Percentiles rank a stretch among this genome's conserved stretches.
These are phyloP conservation scores for Morpho deidamia DNA, from an alignment of 2,888 invertebrate genomes.

Conservation along the genomic window DNA sequence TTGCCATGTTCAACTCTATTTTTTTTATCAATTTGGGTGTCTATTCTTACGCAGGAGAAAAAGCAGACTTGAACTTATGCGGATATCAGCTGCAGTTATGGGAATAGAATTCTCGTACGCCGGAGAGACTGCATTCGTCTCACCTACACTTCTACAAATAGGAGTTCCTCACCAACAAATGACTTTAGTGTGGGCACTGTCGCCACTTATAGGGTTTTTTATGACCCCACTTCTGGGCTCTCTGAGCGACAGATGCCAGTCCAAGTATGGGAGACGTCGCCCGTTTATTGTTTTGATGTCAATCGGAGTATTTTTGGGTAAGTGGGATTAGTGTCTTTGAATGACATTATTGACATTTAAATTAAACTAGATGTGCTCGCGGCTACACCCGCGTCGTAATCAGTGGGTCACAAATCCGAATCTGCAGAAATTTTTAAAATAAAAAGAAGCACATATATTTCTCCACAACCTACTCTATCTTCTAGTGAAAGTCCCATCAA, in stretches of 20 bases:
- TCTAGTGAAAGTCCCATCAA: too few relatives aligned
- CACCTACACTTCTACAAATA: constrained; percentile 94
- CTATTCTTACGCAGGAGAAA: constrained; percentile 79
- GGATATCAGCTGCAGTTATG: constrained; percentile 96
- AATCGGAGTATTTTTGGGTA: constrained; percentile 92
- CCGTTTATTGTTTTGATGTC: constrained; percentile 95
- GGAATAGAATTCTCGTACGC: constrained; percentile 99
- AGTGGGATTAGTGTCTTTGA: constrained; percentile 25
- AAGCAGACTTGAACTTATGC: constrained; percentile 87
- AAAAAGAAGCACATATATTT: too few relatives aligned
- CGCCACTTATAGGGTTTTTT: constrained; percentile 96
- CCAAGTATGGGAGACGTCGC: constrained; percentile 88
- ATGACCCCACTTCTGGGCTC: constrained; percentile 95
- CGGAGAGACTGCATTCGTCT: constrained; percentile 98
- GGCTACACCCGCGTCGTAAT: too few relatives aligned
- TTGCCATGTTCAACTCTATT: neutral
- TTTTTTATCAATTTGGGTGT: neutral
- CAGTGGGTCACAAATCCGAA: too few relatives aligned
- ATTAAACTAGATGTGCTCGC: too few relatives aligned
- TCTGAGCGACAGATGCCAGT: constrained; percentile 92
- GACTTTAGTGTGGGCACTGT: constrained; percentile 97
- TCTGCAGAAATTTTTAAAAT: too few relatives aligned
- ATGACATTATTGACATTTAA: too few relatives aligned
- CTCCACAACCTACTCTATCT: too few relatives aligned
- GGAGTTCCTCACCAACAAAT: constrained; percentile 95